Conservation (phyloP, 2,113 vertebrate genomes). For the Suricata suricatta region DNA sequence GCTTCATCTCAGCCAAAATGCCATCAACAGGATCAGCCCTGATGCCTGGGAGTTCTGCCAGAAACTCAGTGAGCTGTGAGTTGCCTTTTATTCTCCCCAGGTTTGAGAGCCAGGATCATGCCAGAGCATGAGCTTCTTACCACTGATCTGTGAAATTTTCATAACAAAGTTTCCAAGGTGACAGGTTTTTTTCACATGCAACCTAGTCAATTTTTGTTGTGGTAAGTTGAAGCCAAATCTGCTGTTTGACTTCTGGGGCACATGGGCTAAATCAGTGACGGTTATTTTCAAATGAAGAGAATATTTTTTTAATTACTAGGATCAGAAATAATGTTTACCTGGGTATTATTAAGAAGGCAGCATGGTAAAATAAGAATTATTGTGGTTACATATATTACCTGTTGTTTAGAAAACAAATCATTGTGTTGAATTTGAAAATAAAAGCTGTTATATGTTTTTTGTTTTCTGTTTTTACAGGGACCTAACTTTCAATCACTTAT, state of each 20-base stretch:
- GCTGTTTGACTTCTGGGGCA: not conserved
- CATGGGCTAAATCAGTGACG: not conserved
- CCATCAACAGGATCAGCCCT: constrained; percentile 93
- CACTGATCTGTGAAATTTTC: constrained; percentile 85
- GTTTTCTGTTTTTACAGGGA: constrained; percentile 86
- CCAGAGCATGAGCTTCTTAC: constrained; percentile 83
- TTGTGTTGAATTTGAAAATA: constrained; percentile 28
- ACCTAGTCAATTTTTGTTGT: constrained; percentile 58
- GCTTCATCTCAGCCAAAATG: constrained; percentile 95
- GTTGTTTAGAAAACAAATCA: not conserved
- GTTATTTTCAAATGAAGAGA: constrained; percentile 63
- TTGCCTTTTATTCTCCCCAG: constrained; percentile 84
- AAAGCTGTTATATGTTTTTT: not conserved
- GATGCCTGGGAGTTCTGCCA: constrained; percentile 99
- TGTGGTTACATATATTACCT: not conserved
- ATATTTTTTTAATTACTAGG: constrained; percentile 60
- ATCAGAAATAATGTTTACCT: not conserved
- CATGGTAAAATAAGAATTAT: constrained; percentile 37
- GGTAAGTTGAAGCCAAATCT: constrained; percentile 41
- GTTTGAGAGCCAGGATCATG: constrained; percentile 74
- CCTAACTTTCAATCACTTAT: constrained; percentile 93
- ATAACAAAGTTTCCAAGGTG: constrained; percentile 85
- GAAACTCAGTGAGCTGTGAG: constrained; percentile 97
- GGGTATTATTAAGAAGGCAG: constrained; percentile 37
- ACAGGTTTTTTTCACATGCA: constrained; percentile 58